Conservation (phyloP, 2,888 invertebrate genomes). For the Mythimna lalbum region DNA sequence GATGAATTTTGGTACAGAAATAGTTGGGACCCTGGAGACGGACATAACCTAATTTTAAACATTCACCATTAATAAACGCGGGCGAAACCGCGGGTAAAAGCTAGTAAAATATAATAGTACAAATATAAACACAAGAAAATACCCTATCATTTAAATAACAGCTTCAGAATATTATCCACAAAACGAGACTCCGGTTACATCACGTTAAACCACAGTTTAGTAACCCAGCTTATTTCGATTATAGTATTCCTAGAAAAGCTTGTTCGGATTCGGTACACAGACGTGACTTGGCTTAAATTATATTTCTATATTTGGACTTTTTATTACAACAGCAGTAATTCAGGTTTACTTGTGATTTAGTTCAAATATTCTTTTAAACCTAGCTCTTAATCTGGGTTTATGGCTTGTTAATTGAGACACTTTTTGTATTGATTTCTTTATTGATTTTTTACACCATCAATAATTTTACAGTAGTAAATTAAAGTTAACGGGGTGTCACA, state of each 20-base stretch:
- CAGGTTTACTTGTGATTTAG: constrained; percentile 13
- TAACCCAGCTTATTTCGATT: constrained; percentile 20
- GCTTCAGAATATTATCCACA: neutral
- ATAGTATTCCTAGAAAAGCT: constrained; percentile 20
- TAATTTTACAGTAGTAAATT: too few relatives aligned
- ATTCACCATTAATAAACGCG: too few relatives aligned
- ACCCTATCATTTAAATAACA: neutral
- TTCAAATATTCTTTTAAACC: neutral
- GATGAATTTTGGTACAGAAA: too few relatives aligned
- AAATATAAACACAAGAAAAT: too few relatives aligned
- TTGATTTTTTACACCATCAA: too few relatives aligned
- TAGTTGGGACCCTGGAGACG: too few relatives aligned
- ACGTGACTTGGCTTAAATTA: constrained; percentile 51
- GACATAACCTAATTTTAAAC: too few relatives aligned
- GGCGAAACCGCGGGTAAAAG: too few relatives aligned
- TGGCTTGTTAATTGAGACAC: neutral
- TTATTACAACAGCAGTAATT: constrained; percentile 7
- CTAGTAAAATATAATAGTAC: too few relatives aligned
- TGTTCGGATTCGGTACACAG: constrained; percentile 16
- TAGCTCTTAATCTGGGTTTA: neutral
- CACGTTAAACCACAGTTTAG: constrained; percentile 12
- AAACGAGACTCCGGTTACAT: neutral
- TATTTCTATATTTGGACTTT: constrained; percentile 35
- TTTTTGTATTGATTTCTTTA: neutral
- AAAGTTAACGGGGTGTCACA: too few relatives aligned